Evolutionary conservation across 2,797 vertebrate species (phyloP), one percentile per base, ranked within the genome.

Genomic region (Nannoperca obscura): DNA sequence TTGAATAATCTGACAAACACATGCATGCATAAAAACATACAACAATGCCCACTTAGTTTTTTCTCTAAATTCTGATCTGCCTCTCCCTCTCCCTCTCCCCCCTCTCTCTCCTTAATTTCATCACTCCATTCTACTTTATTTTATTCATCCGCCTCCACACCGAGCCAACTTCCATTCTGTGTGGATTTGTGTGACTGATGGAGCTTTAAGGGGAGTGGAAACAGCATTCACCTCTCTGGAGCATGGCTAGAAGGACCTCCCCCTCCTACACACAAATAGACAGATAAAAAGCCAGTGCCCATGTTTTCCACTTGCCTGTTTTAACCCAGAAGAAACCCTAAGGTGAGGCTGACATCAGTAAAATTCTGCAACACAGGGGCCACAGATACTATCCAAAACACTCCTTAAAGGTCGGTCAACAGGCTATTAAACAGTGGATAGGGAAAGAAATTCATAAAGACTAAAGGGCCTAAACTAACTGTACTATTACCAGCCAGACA

Each of bases 171-270:
- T 78, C 54, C 14, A 20, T 53, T 83, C 78, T 73, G 64, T 82
- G 81, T 81, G 72, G 78, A 84, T 72, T 40, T 71, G 79, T 75
- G 78, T 86, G 78, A 83, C 78, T 83, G 83, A 84, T 71, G 66
- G 65, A 62, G 76, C 76, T 83, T 63, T 79, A 76, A 76, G 78
- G 57, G 58, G 59, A 80, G 75, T 81, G 71, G 68, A 81, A 84
- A 68, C 79, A 84, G 49, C 67, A 54, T 57, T 74, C 78, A 69
- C 66, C 58, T 80, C 71, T 73, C 79, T 76, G 73, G 54, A 86
- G 85, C 46, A 32, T 71, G 62, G 66, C 74, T 82, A 27, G 70
- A 76, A 82, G 80, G 58, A 70, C 65, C 73, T 46, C 71, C 59
- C 64, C 71, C 72, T 27, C 47, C 74, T 36, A 60, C 66, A 65